Percentiles rank a stretch among this genome's conserved stretches.
Conservation (phyloP, 2,113 vertebrate species). For the Labrus mixtus region DNA sequence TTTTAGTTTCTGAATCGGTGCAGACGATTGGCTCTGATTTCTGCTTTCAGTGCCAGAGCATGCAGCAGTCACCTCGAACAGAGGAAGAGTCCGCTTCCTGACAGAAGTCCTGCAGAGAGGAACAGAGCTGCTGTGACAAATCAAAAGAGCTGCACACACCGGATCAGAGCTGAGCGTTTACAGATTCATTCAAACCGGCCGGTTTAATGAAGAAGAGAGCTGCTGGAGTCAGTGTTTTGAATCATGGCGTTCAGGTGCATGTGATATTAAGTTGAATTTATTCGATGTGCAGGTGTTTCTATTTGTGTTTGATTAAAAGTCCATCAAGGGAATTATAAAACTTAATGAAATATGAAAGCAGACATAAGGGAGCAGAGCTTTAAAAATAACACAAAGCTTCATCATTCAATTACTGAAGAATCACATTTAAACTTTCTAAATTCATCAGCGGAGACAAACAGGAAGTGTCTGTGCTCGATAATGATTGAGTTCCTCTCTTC, state of each 20-base stretch:
- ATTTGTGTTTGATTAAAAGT: no score
- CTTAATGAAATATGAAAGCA: no score
- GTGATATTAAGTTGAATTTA: no score
- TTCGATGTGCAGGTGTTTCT: no score
- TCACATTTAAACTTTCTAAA: background rate
- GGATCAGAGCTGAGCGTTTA: background rate
- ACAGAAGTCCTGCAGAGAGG: background rate
- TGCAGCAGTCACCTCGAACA: constrained; percentile 10
- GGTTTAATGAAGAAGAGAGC: background rate
- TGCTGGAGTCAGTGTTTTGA: background rate
- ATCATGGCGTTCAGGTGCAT: no score
- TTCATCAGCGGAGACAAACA: background rate
- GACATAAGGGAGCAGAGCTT: no score
- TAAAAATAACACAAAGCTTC: no score
- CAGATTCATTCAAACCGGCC: background rate
- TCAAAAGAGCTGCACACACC: background rate
- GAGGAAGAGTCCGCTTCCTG: constrained; percentile 1
- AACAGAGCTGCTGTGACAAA: constrained; percentile 1
- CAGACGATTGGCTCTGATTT: background rate
- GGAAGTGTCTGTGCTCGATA: background rate
- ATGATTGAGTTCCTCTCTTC: background rate
- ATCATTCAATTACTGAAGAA: background rate
- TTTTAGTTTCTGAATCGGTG: background rate
- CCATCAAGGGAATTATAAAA: no score
- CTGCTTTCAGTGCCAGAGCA: background rate